A percentile compares a stretch with the other conserved stretches of the same genome.
Evolutionary conservation across 2,113 vertebrate genomes (phyloP).

Genomic region (Lonchura striata): DNA sequence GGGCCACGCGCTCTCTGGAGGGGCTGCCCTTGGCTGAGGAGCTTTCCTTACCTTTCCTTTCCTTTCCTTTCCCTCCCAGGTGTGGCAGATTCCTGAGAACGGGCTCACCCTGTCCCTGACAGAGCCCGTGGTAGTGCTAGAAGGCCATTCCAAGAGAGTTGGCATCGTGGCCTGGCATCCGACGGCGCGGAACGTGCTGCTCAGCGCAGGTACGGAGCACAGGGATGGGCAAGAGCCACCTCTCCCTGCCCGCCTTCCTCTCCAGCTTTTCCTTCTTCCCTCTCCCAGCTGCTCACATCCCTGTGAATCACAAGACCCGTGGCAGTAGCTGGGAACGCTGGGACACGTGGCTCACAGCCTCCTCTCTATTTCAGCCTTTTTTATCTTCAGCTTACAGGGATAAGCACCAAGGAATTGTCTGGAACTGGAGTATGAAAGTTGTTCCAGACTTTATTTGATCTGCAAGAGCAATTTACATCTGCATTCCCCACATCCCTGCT

Average conservation of each 20-base stretch:
- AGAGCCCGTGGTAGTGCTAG: conserved; percentile 88
- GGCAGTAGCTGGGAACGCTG: background rate
- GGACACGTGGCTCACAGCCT: background rate
- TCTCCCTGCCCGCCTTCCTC: fast-evolving
- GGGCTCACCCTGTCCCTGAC: conserved; percentile 88
- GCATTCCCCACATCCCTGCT: background rate
- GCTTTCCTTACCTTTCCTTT: background rate
- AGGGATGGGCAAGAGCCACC: fast-evolving
- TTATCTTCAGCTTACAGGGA: background rate
- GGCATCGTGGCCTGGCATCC: conserved; percentile 97
- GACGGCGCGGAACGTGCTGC: conserved; percentile 90
- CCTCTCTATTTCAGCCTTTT: background rate
- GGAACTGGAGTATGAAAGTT: background rate
- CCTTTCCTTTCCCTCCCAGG: conserved; percentile 67
- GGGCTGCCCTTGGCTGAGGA: background rate
- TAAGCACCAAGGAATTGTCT: background rate
- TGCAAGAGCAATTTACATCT: background rate
- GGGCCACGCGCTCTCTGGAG: fast-evolving
- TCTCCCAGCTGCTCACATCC: background rate
- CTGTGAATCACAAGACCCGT: background rate
- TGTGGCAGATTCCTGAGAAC: conserved; percentile 97
- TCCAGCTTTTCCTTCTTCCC: background rate
- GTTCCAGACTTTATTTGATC: background rate
- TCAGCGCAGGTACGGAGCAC: conserved; percentile 84
- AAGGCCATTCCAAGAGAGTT: conserved; percentile 94